Evolutionary conservation across 2,797 vertebrate genomes (phyloP).

Genomic region (Ctenosaura bakeri): DNA sequence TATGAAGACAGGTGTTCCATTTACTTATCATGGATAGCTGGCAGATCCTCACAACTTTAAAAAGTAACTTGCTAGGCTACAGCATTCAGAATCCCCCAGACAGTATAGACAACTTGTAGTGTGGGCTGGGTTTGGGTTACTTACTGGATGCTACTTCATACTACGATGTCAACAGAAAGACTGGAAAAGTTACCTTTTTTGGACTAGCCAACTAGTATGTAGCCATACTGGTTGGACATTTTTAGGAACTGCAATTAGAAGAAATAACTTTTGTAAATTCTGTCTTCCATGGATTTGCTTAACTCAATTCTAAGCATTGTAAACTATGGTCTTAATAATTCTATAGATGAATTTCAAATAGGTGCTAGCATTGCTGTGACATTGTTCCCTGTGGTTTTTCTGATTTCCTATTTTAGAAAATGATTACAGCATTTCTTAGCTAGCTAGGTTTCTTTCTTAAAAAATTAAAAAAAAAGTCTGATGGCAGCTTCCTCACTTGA

Average conservation of each 20-base stretch:
- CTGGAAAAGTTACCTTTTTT: too few species aligned
- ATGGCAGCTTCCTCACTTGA: slow-evolving; percentile 63
- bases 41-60: too few species aligned
- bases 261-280: too few species aligned
- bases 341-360: slow-evolving; percentile 40
- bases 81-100: neutral
- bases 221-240: too few species aligned
- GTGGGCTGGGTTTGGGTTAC: too few species aligned
- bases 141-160: too few species aligned
- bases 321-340: slow-evolving; percentile 46
- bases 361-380: slow-evolving; percentile 28
- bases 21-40: too few species aligned
- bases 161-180: too few species aligned
- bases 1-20: too few species aligned
- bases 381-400: slow-evolving; percentile 58
- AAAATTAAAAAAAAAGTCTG: slow-evolving; percentile 4
- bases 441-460: slow-evolving; percentile 63
- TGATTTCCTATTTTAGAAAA: slow-evolving; percentile 69
- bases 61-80: neutral
- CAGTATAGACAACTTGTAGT: neutral
- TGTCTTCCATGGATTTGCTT: neutral
- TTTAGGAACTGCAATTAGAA: too few species aligned
- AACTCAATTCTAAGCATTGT: neutral
- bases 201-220: too few species aligned
- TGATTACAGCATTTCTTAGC: slow-evolving; percentile 65